Evolutionary conservation across 92 coral and sea anemone genomes (phyloP), one percentile per base, ranked within the genome.

Genomic region (Porites divaricata): DNA sequence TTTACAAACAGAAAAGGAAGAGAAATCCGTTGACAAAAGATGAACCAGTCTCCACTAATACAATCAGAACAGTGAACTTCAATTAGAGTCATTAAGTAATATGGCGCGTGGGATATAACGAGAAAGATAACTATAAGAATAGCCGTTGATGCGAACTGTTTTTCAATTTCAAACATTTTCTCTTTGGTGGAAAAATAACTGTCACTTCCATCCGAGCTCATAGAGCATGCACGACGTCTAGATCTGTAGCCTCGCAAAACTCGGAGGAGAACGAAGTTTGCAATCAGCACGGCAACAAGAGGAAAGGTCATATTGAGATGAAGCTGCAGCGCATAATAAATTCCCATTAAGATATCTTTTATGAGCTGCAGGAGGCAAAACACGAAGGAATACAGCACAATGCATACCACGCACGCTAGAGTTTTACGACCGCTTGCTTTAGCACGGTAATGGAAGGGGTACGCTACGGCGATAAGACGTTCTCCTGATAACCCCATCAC

Each of bases 291-390:
- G 2, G 87, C 75, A 8, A 67, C 26, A n/a, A 83, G 75, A 28
- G 87, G 87, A 51, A 83, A 66, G 20, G 81, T 63, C 80, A 83
- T 63, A 76, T 83, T 83, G 66, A 83, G 53, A 67, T 83, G 87
- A 22, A 83, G 52, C 50, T 83, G 87, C 5, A 83, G 14, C 2
- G 49, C 26, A 19, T 14, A 19, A 52, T 83, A 83, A 76, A 83
- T 63, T 67, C 81, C 81, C 62, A 11, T 5, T 8, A 75, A 75
- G n/a, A 83, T 64, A 65, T 53, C 58, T 2, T 24, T 83, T 54
- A 35, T 35, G 4, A 83, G 17, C 23, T 74, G 87, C 17, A 83
- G 81, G 59, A 83, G 81, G 8, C 81, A 75, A 53, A 83, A 83
- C 2, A 51, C 15, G 28, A 75, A 48, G 25, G 87, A 83, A 63